Conservation (phyloP, 2,888 invertebrate genomes). For the Trissolcus japonicus region DNA sequence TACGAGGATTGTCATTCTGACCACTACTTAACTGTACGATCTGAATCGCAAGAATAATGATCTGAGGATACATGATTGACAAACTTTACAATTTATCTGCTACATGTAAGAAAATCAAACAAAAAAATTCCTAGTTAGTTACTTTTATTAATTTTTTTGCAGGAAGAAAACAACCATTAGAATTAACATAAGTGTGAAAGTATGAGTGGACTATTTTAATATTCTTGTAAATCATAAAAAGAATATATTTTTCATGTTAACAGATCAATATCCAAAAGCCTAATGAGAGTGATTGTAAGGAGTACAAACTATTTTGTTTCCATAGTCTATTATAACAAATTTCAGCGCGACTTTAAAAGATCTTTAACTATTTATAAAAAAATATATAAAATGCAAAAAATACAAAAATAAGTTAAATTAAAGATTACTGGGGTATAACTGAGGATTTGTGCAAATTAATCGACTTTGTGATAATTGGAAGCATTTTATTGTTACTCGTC, state of each 20-base stretch:
- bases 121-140: too few species aligned
- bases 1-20: background rate
- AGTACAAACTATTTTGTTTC: too few species aligned
- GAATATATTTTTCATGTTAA: constrained; percentile 17
- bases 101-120: background rate
- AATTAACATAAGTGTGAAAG: constrained; percentile 3
- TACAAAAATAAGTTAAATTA: too few species aligned
- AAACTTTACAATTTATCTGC: background rate
- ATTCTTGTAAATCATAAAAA: constrained; percentile 15
- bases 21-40: background rate
- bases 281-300: background rate
- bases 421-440: too few species aligned
- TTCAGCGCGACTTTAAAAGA: too few species aligned
- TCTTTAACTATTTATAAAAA: too few species aligned
- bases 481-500: too few species aligned
- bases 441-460: too few species aligned
- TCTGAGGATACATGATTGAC: background rate
- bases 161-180: background rate
- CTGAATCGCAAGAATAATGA: constrained; percentile 3
- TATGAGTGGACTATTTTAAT: constrained; percentile 10
- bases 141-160: background rate
- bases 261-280: constrained; percentile 13
- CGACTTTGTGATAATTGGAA: too few species aligned
- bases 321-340: too few species aligned
- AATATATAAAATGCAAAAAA: too few species aligned